Conservation (phyloP, 2,888 invertebrate species). For the Parthenolecanium corni region DNA sequence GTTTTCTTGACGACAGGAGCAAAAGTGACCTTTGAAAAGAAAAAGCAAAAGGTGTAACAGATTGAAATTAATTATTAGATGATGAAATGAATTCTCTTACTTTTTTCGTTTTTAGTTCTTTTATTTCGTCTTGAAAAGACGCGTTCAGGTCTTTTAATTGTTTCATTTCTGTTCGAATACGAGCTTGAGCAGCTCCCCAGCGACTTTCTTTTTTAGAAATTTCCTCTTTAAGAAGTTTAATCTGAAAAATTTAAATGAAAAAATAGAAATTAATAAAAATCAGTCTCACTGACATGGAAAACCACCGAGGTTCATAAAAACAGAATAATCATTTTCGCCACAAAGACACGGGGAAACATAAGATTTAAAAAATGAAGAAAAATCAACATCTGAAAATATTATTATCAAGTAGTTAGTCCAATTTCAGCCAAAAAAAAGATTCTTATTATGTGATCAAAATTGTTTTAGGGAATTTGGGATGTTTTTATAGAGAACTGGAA, state of each 20-base stretch:
- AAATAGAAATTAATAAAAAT: background rate
- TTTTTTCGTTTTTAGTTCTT: constrained; percentile 48
- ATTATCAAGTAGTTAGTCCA: too few species aligned
- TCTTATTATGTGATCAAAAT: too few species aligned
- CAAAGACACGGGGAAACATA: too few species aligned
- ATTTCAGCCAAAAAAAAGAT: too few species aligned
- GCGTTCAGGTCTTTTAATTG: constrained; percentile 58
- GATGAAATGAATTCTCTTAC: constrained; percentile 7
- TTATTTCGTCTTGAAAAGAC: constrained; percentile 52
- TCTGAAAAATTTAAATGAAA: constrained; percentile 39
- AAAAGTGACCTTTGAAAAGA: constrained; percentile 9
- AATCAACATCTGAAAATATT: too few species aligned
- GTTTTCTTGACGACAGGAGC: background rate
- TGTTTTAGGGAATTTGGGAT: too few species aligned
- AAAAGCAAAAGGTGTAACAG: background rate
- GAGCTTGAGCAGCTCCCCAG: constrained; percentile 57
- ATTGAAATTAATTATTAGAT: background rate
- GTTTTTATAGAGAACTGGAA: too few species aligned
- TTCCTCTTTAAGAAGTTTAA: constrained; percentile 54
- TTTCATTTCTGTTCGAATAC: constrained; percentile 61
- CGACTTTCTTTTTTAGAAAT: constrained; percentile 60
- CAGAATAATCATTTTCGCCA: too few species aligned
- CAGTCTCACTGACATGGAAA: background rate
- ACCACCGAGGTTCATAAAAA: too few species aligned
- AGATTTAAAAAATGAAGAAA: too few species aligned